Evolutionary conservation across 1,140 invertebrate species (phyloP).

Genomic region (Drosophila varians): DNA sequence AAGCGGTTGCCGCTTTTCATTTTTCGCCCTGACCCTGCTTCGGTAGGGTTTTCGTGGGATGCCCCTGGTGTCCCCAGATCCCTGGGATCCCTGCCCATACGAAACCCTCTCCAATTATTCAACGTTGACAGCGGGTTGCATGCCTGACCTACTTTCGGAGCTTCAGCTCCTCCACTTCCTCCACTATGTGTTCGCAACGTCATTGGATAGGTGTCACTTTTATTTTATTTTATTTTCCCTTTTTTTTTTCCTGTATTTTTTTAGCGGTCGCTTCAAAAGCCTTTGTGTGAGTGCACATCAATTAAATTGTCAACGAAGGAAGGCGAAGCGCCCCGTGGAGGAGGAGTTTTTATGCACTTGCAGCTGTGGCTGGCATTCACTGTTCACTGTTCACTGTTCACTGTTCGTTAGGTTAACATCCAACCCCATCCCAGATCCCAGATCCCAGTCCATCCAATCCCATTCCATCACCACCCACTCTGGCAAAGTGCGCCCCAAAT

Average conservation of each 20-base stretch:
- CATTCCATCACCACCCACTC: slow-evolving; percentile 4
- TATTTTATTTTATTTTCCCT: slow-evolving; percentile 26
- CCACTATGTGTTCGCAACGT: slow-evolving; percentile 28
- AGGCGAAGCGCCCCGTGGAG: slow-evolving; percentile 21
- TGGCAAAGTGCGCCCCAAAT: slow-evolving; percentile 29
- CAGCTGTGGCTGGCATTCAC: slow-evolving; percentile 37
- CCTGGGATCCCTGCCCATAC: background rate
- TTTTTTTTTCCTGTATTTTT: slow-evolving; percentile 37
- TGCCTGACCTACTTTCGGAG: slow-evolving; percentile 70
- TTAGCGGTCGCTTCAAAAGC: slow-evolving; percentile 74
- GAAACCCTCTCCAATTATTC: slow-evolving; percentile 65
- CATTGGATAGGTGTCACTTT: slow-evolving; percentile 63
- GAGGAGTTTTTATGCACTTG: slow-evolving; percentile 44
- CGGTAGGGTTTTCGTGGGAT: slow-evolving; percentile 7
- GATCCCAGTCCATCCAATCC: background rate
- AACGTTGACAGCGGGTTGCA: slow-evolving; percentile 76
- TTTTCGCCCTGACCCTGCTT: slow-evolving; percentile 23
- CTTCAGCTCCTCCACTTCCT: too few species aligned
- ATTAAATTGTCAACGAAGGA: slow-evolving; percentile 74
- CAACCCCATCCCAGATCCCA: slow-evolving; percentile 1
- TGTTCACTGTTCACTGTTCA: slow-evolving; percentile 33
- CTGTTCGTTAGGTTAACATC: slow-evolving; percentile 39
- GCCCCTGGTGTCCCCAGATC: background rate
- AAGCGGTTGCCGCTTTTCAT: slow-evolving; percentile 40
- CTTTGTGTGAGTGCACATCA: slow-evolving; percentile 75